Base-by-base conservation (phyloP, 2,113 vertebrate species). In the Chaetorhynchus papuensis region DNA sequence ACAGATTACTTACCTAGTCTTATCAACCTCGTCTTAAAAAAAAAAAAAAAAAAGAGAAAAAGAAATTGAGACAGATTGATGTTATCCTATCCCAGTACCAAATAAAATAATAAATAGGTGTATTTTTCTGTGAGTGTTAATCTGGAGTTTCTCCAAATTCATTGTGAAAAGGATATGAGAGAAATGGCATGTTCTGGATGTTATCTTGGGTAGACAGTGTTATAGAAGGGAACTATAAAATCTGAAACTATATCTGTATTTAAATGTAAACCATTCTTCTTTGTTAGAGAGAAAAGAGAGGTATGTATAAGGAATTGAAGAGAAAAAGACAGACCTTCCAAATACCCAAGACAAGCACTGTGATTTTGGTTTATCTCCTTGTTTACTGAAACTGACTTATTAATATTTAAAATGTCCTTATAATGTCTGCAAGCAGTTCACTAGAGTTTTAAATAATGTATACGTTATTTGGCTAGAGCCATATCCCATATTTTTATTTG, bases 401-500 rank as follows among this genome's bases (percentile, higher is more conserved):
- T 92, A 92, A 87, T 91, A 65, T 91, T 94, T 89, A 84, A 94
- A 93, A 82, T 74, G 28, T 33, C 69, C 30, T 75, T 39, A 78
- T 78, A 90, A 86, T 72, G 52, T 87, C 86, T 92, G 69, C 64
- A 83, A 94, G 86, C 12, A 71, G 44, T 71, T 95, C 80, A 84
- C 41, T 64, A 47, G 65, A 91, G 72, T 89, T 93, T 93, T 95
- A 96, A 96, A 96, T 96, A 95, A 92, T 87, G 12, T 77, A 92
- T 80, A 42, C 77, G 53, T 35, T 81, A 79, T 90, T 88, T 90
- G 86, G 33, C 64, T 89, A 57, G 20, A 91, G 20, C 47, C 41
- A 31, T 75, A 83, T 50, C 45, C 78, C 68, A 44, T 90, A 70
- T 66, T 94, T 93, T 42, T 65, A 18, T 69, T 77, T 94, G 68